A percentile compares a stretch with the other conserved stretches of the same genome.
Conservation (phyloP, 2,113 vertebrate species). For the Lethenteron camtschaticum region DNA sequence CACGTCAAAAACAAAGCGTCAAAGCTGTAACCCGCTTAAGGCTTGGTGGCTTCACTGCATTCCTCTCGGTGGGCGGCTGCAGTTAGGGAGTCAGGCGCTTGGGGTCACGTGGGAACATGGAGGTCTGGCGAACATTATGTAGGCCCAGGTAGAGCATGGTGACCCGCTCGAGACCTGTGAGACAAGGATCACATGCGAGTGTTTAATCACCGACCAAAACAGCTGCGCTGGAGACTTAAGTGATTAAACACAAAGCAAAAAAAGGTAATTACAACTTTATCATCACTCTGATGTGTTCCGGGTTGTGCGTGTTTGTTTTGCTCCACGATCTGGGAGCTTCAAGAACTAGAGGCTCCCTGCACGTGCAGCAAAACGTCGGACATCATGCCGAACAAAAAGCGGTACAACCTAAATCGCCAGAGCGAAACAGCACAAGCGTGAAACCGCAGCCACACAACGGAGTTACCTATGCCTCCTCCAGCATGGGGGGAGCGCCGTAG, state of each 20-base stretch:
- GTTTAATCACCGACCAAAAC: too few relatives aligned
- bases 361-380: too few relatives aligned
- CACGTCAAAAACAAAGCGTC: background rate
- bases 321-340: too few relatives aligned
- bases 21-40: background rate
- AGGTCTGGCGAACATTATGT: slow-evolving; percentile 86
- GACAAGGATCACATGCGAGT: too few relatives aligned
- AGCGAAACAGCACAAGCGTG: too few relatives aligned
- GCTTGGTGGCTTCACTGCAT: background rate
- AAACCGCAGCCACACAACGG: too few relatives aligned
- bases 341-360: too few relatives aligned
- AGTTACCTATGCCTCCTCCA: slow-evolving; percentile 80
- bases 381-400: too few relatives aligned
- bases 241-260: slow-evolving; percentile 2
- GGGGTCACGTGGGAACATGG: slow-evolving; percentile 93
- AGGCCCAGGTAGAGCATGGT: slow-evolving; percentile 90
- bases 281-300: background rate
- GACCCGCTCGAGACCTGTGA: slow-evolving; percentile 70
- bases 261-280: background rate
- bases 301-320: too few relatives aligned
- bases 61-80: background rate
- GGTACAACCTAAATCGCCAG: too few relatives aligned
- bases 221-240: background rate
- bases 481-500: slow-evolving; percentile 77
- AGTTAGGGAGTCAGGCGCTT: slow-evolving; percentile 78